A percentile compares a stretch with the other conserved stretches of the same genome.
These are phyloP conservation scores for Cynopterus sphinx DNA, from an alignment of 2,797 vertebrate genomes.

Conservation along the genomic window DNA sequence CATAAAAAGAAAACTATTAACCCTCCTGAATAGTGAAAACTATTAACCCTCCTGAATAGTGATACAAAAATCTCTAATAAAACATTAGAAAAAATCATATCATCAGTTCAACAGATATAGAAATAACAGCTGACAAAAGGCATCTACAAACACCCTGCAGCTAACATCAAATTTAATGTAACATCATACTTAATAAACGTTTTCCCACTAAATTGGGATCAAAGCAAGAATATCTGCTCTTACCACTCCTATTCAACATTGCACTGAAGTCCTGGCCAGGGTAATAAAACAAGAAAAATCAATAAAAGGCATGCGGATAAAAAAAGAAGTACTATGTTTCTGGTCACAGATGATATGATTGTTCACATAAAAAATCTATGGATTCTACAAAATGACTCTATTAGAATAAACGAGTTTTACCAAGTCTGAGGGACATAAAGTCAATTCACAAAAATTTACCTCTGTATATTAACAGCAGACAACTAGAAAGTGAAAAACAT, in stretches of 20 bases:
- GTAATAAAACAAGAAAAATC: background rate
- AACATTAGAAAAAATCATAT: background rate
- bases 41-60: background rate
- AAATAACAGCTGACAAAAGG: background rate
- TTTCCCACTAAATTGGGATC: background rate
- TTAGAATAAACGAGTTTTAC: background rate
- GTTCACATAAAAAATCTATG: background rate
- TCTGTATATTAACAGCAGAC: background rate
- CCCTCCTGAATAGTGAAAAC: background rate
- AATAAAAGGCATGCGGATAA: background rate
- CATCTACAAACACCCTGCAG: background rate
- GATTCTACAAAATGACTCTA: background rate
- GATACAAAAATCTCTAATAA: slow-evolving; percentile 14
- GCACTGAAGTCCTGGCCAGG: background rate
- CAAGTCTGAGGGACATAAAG: background rate
- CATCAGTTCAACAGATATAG: background rate
- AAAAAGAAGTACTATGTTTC: background rate
- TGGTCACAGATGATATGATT: background rate
- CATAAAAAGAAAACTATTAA: background rate
- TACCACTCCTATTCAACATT: background rate
- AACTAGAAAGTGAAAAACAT: background rate
- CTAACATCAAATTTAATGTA: background rate
- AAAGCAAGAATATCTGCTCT: background rate
- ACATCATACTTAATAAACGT: background rate
- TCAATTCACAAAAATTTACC: background rate